These are phyloP conservation scores for Ariopsis seemanni DNA, from an alignment of 2,113 vertebrate species.

Conservation along the genomic window DNA sequence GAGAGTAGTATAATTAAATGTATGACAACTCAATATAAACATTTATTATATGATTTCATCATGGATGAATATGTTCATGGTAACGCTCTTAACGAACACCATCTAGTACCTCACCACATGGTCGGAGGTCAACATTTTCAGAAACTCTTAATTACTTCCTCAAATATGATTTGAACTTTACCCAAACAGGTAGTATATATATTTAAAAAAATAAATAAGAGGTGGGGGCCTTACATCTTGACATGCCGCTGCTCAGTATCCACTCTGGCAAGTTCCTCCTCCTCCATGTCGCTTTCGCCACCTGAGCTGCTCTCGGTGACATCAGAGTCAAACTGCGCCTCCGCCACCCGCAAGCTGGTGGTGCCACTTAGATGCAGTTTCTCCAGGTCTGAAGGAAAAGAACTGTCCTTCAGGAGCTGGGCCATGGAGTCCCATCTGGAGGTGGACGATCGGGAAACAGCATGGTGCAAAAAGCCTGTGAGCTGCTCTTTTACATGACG, in stretches of 20 bases:
- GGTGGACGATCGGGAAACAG: slow-evolving; percentile 80
- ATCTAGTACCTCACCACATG: not conserved
- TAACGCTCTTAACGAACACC: not conserved
- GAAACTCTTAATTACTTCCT: not conserved
- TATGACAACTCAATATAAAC: not conserved
- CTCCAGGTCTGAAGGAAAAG: slow-evolving; percentile 86
- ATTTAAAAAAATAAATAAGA: too few relatives aligned
- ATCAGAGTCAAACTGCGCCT: slow-evolving; percentile 93
- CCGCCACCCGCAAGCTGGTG: slow-evolving; percentile 85
- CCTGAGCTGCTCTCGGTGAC: slow-evolving; percentile 97
- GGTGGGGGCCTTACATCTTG: slow-evolving; percentile 84
- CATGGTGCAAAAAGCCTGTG: slow-evolving; percentile 88
- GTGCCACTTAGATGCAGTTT: slow-evolving; percentile 87
- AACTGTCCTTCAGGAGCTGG: slow-evolving; percentile 84
- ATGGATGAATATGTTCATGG: not conserved
- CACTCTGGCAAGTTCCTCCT: slow-evolving; percentile 87
- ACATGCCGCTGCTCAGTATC: slow-evolving; percentile 88
- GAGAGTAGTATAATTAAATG: not conserved
- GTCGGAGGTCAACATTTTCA: not conserved
- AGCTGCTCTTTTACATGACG: slow-evolving; percentile 95
- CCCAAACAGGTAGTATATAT: too few relatives aligned
- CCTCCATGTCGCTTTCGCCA: slow-evolving; percentile 93
- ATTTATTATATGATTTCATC: not conserved
- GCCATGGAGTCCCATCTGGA: slow-evolving; percentile 80
- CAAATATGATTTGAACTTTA: not conserved